Evolutionary conservation across 2,888 invertebrate genomes (phyloP), one percentile per base, ranked within the genome.

Genomic region (Drosophila robusta): DNA sequence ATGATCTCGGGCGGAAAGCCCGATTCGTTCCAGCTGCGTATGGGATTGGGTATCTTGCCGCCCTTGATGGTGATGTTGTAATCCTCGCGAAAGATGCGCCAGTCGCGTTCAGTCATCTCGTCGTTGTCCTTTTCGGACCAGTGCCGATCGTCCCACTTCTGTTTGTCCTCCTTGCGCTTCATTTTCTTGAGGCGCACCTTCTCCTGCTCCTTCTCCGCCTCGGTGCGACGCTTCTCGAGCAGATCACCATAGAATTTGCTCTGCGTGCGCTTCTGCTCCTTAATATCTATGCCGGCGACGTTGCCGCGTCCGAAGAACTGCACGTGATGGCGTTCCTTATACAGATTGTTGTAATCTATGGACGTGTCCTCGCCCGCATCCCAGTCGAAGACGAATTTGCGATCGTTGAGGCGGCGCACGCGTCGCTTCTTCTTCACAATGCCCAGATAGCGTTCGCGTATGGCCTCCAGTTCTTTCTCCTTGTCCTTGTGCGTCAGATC

Each of bases 361-460:
- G 98, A 98, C 0, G 99, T 99, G 90, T 99, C 99, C 92, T 99
- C 99, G 0, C 97, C 96, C 0, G 98, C 98, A 93, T 99, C 99
- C 99, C 99, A 99, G 93, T 99, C 99, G 92, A 99, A 99, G 0
- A 99, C 99, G 93, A 99, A 99, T 93, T 99, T 99, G 14, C 99
- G 94, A 91, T 99, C 99, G 93, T 99, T 99, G 42, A 99, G 93
- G 70, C 99, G 94, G 16, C 99, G 94, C 0, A 98, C 97, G 63
- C 99, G 93, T 12, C 98, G 94, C 90, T 98, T 98, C 90, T 98
- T 98, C 91, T 98, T 99, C 0, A 97, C 93, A 46, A 98, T 95
- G 0, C 99, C 99, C 52, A 99, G 93, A 91, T 99, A 99, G 5
- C 99, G 94, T 90, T 99, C 99, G 87, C 98, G 97, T 63, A 99